phyloP scores from a whole-genome alignment of 2,888 invertebrate species.

The Dorcus hopei region DNA sequence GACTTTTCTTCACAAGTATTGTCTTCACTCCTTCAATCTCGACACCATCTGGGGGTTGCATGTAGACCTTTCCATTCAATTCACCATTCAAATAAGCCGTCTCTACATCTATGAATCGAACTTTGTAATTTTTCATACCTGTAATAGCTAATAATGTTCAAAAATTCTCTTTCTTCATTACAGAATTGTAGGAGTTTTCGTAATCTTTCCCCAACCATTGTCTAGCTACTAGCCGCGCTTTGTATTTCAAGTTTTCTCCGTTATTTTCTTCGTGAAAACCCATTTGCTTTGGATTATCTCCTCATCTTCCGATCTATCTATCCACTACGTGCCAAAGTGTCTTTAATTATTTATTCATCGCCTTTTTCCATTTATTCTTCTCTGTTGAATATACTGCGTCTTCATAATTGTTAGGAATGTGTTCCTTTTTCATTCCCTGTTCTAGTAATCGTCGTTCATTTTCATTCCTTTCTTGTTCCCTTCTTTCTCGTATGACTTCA shows the following conservation, averaged over 20 bases:
- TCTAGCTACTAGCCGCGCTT: constrained; percentile 5
- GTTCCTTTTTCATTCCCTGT: background rate
- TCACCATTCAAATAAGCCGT: too few species aligned
- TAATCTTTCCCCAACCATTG: background rate
- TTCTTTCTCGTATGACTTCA: too few species aligned
- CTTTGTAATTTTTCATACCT: background rate
- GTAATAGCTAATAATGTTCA: too few species aligned
- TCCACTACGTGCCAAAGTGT: constrained; percentile 4
- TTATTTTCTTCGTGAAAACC: constrained; percentile 5
- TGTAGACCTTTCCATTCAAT: too few species aligned
- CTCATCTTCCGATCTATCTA: background rate
- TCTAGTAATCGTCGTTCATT: too few species aligned
- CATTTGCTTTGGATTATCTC: constrained; percentile 3
- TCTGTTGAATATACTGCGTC: constrained; percentile 4
- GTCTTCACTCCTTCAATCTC: background rate
- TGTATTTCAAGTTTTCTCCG: background rate
- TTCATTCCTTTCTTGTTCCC: too few species aligned
- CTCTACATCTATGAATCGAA: too few species aligned
- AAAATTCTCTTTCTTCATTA: too few species aligned
- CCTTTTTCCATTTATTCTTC: constrained; percentile 2
- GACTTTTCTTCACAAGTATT: too few species aligned
- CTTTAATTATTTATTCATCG: constrained; percentile 6
- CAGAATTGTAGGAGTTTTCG: too few species aligned
- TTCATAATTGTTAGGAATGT: background rate
- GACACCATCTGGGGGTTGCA: too few species aligned